These are phyloP conservation scores for Nomada ruficornis DNA, from an alignment of 2,888 invertebrate species.

Conservation along the genomic window DNA sequence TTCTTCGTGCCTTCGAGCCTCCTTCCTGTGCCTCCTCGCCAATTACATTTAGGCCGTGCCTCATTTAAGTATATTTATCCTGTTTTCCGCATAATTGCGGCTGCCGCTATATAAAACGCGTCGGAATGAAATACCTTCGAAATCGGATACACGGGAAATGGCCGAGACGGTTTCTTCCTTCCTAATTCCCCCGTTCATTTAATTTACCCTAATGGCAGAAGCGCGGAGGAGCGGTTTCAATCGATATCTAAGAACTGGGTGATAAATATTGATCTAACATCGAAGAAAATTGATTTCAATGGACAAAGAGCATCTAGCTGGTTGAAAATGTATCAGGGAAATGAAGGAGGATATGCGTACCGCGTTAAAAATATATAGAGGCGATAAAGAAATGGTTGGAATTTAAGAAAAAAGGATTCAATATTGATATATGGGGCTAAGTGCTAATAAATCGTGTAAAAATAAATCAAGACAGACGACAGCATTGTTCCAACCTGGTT, in stretches of 20 bases:
- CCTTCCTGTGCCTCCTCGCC: slow-evolving; percentile 35
- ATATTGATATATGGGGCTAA: background rate
- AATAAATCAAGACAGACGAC: background rate
- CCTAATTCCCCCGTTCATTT: background rate
- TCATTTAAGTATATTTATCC: slow-evolving; percentile 48
- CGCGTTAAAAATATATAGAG: no score
- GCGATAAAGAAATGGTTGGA: no score
- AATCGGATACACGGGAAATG: background rate
- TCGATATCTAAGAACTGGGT: no score
- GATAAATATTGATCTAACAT: no score
- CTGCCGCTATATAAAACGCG: slow-evolving; percentile 31
- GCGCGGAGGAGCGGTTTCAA: background rate
- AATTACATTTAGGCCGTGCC: slow-evolving; percentile 56
- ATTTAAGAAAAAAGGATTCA: background rate
- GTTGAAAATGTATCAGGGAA: no score
- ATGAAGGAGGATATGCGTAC: no score
- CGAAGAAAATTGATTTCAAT: no score
- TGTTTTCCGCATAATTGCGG: slow-evolving; percentile 53
- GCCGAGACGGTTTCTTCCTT: slow-evolving; percentile 8
- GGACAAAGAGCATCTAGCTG: no score
- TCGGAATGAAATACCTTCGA: slow-evolving; percentile 13
- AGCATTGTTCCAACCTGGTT: background rate
- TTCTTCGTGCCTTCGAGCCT: slow-evolving; percentile 31
- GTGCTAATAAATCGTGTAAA: slow-evolving; percentile 10
- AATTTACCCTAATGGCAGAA: background rate